These are phyloP conservation scores for Tinamus guttatus DNA, from an alignment of 2,113 vertebrate genomes.

Conservation along the genomic window DNA sequence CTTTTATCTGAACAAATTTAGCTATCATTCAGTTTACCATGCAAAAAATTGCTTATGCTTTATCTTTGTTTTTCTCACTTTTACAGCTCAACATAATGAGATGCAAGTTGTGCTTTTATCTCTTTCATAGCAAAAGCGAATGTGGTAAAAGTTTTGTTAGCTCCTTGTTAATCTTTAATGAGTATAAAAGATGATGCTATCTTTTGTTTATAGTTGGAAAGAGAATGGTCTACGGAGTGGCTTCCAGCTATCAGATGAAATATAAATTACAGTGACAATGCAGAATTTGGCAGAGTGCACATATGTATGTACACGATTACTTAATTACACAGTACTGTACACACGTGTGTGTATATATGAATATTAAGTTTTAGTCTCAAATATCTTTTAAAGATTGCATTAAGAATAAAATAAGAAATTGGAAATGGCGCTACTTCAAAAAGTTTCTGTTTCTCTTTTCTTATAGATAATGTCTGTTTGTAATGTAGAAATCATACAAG, in stretches of 20 bases:
- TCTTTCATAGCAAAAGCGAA: neutral
- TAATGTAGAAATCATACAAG: conserved; percentile 57
- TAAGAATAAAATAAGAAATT: neutral
- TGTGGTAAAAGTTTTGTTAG: conserved; percentile 10
- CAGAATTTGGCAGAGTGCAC: neutral
- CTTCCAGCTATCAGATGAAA: conserved; percentile 21
- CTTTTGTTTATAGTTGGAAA: conserved; percentile 30
- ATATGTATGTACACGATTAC: neutral
- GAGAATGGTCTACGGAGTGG: neutral
- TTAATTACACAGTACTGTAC: neutral
- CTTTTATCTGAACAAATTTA: neutral
- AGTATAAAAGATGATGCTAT: conserved; percentile 11
- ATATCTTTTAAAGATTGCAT: neutral
- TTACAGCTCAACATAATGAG: conserved; percentile 6
- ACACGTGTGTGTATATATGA: neutral
- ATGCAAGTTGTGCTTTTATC: conserved; percentile 25
- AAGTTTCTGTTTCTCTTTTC: conserved; percentile 61
- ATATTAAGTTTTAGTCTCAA: neutral
- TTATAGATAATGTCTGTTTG: conserved; percentile 38
- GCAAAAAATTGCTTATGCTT: neutral
- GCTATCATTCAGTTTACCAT: neutral
- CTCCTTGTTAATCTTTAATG: conserved; percentile 27
- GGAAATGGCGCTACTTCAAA: neutral
- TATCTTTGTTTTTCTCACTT: conserved; percentile 15
- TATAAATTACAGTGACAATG: neutral